A percentile compares a stretch with the other conserved stretches of the same genome.
Evolutionary conservation across 2,888 invertebrate species (phyloP).

Genomic region (Nomada ferruginata): DNA sequence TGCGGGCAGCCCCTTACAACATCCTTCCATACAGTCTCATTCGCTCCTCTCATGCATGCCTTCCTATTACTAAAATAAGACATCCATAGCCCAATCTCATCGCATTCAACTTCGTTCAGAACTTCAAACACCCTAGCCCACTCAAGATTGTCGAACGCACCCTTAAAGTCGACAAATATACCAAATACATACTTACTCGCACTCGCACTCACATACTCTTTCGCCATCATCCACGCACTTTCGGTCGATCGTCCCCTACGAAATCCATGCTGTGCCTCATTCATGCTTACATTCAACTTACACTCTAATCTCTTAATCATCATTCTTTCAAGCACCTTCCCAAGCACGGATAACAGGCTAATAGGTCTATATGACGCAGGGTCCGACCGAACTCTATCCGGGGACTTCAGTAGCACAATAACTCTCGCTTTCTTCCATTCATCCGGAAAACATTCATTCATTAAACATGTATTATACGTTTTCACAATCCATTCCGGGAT

Average conservation of each 20-base stretch:
- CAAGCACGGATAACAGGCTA: not conserved
- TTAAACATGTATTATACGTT: not conserved
- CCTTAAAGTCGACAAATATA: not conserved
- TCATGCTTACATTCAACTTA: not conserved
- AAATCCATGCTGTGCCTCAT: slow-evolving; percentile 13
- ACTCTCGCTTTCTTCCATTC: not conserved
- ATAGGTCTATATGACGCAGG: slow-evolving; percentile 21
- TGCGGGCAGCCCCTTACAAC: slow-evolving; percentile 13
- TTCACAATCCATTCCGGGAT: slow-evolving; percentile 1
- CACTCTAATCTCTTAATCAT: not conserved
- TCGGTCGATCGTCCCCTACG: slow-evolving; percentile 7
- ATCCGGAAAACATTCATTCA: no score
- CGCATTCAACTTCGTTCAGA: slow-evolving; percentile 8
- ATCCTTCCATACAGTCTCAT: slow-evolving; percentile 6
- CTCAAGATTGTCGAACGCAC: slow-evolving; percentile 11
- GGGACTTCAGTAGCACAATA: not conserved
- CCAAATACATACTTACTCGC: not conserved
- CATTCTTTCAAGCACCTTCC: not conserved
- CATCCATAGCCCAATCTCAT: not conserved
- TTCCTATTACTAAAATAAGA: not conserved
- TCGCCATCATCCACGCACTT: not conserved
- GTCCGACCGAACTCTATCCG: not conserved
- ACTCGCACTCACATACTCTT: not conserved
- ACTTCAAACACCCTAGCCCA: not conserved
- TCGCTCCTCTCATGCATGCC: not conserved